Percentiles rank a stretch among this genome's conserved stretches.
Conservation (phyloP, 2,797 vertebrate genomes). For the Muscicapa striata region DNA sequence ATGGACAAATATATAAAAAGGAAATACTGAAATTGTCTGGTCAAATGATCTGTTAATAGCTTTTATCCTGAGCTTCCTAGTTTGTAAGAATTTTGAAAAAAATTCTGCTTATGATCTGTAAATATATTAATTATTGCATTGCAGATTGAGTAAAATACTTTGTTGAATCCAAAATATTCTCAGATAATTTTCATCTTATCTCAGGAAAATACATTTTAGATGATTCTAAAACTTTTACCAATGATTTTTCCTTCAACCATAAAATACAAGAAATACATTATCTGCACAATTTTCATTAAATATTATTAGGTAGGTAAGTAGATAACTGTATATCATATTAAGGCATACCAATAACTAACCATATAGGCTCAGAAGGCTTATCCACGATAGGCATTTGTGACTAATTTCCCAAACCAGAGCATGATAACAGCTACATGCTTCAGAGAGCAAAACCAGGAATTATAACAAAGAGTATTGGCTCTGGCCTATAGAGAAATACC, state of each 20-base stretch:
- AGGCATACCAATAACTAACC: rapidly evolving
- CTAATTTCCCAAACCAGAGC: background rate
- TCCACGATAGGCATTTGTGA: background rate
- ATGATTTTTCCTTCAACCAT: background rate
- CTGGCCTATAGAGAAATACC: background rate
- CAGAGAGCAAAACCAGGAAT: background rate
- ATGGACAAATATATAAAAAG: background rate
- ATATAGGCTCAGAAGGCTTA: background rate
- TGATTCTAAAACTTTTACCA: background rate
- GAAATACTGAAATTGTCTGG: background rate
- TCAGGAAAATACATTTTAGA: background rate
- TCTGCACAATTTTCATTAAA: background rate
- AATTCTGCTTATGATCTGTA: background rate
- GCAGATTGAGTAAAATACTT: background rate
- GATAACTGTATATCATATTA: background rate
- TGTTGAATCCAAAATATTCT: background rate
- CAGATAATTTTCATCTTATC: background rate
- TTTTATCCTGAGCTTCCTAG: background rate
- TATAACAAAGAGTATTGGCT: background rate
- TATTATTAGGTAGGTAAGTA: background rate
- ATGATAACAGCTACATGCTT: background rate
- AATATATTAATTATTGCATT: background rate
- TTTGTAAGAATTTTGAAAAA: background rate
- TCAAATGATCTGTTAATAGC: background rate
- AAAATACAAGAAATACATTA: background rate